Base-by-base conservation (phyloP, 2,888 invertebrate genomes). In the Parnassius smintheus region DNA sequence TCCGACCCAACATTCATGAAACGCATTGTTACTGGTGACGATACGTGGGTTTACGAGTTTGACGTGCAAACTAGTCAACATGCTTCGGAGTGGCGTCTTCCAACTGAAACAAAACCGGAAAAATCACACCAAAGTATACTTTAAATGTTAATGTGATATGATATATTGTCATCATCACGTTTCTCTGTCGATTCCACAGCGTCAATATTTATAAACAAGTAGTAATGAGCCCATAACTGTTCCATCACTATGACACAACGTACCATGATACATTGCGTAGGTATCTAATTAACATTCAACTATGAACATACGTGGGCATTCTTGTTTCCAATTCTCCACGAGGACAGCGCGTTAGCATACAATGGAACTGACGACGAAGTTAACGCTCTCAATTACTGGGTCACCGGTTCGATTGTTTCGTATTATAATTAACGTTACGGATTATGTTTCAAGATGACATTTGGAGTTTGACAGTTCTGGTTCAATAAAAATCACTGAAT, bases 341-440 rank as follows among this genome's bases (percentile, higher is more conserved):
- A 49, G 56, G 35, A 56, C 61, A 22, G 54, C 48, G 12, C 48
- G 71, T 84, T 86, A 77, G 81, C 85, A 86, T 87, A 87, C 87
- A 86, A 87, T 87, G 74, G 77, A 45, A 50, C 66, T 70, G 75
- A 75, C 72, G 73, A 69, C 72, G 72, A 59, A 66, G 63, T 61
- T 66, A 56, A 68, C 72, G 72, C 67, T 62, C 68, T 64, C 61
- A 75, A 45, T 74, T 75, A 79, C 69, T 82, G 75, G 83, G 86
- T 82, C 84, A 80, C 64, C 66, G 66, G 80, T 79, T 82, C 78
- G 80, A 85, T 81, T 22, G 49, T n/a, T 49, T 62, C 53, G 53
- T 52, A 54, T 57, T 57, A 49, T 42, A 61, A 61, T 61, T 42
- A 62, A 44, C 62, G 48, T 62, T 48, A 62, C 57, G 48, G 56